A percentile compares a stretch with the other conserved stretches of the same genome.
Evolutionary conservation across 1,140 invertebrate genomes (phyloP).

Genomic region (Apis laboriosa): DNA sequence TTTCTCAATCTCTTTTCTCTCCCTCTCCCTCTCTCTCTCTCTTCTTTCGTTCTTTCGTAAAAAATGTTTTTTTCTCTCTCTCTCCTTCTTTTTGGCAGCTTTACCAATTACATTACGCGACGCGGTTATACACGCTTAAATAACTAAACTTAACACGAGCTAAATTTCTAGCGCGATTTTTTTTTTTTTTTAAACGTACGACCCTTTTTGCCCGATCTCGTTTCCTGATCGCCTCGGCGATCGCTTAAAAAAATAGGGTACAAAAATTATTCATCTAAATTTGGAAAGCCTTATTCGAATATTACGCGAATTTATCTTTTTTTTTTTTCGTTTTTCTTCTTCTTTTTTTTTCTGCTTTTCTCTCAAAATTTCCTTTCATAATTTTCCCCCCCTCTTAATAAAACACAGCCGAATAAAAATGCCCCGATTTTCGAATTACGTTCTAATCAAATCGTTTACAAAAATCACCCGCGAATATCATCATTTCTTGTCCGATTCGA

Average conservation of each 20-base stretch:
- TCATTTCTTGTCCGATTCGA: conserved; percentile 7
- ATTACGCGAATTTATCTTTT: conserved; percentile 50
- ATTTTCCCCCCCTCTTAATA: conserved; percentile 32
- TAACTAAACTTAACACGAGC: conserved; percentile 60
- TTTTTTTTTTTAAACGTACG: conserved; percentile 28
- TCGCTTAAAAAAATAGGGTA: conserved; percentile 81
- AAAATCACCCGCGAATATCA: neutral
- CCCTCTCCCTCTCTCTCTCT: neutral
- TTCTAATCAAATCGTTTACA: conserved; percentile 16
- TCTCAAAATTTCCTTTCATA: neutral
- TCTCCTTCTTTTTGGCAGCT: conserved; percentile 12
- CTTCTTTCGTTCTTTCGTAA: neutral
- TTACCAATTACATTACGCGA: conserved; percentile 45
- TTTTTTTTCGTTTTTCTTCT: conserved; percentile 40
- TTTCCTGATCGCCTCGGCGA: conserved; percentile 64
- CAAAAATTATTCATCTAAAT: conserved; percentile 79
- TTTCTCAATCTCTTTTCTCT: neutral
- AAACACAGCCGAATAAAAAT: conserved; percentile 81
- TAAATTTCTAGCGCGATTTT: conserved; percentile 44
- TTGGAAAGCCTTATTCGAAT: conserved; percentile 73
- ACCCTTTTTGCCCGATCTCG: conserved; percentile 58
- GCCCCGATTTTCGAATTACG: conserved; percentile 61
- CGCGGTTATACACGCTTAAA: conserved; percentile 47
- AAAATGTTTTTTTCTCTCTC: neutral
- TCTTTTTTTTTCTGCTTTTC: conserved; percentile 1